Evolutionary conservation across 1,140 invertebrate species (phyloP).

Genomic region (Leptopilina boulardi): DNA sequence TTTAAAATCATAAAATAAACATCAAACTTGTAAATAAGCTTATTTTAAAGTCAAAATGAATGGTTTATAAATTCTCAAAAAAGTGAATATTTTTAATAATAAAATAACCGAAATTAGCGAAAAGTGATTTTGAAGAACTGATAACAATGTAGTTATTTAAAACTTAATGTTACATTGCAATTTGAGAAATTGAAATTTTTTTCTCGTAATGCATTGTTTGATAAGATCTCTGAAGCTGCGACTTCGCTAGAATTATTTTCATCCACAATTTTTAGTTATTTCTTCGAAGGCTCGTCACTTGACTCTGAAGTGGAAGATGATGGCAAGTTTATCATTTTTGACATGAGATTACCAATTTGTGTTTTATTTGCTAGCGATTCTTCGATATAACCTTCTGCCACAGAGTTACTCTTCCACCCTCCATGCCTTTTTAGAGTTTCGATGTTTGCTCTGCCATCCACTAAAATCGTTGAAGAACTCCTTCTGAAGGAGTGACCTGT

Average conservation of each 20-base stretch:
- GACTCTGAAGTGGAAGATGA: background rate
- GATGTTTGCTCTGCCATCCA: background rate
- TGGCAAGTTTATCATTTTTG: background rate
- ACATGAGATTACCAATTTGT: conserved; percentile 25
- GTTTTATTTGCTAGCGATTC: conserved; percentile 6
- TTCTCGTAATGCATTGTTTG: background rate
- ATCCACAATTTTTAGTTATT: background rate
- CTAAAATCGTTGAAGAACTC: background rate
- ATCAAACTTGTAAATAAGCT: background rate
- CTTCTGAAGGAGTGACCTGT: no score
- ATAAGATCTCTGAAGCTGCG: background rate
- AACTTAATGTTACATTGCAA: background rate
- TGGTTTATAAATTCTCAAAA: background rate
- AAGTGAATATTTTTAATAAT: background rate
- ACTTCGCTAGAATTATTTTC: background rate
- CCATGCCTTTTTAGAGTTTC: background rate
- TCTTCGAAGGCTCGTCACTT: background rate
- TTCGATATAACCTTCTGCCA: conserved; percentile 33
- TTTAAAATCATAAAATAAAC: background rate
- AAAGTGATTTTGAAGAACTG: background rate
- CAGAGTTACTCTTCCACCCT: conserved; percentile 22
- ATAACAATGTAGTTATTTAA: background rate
- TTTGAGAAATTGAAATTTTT: background rate
- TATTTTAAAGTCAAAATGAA: background rate
- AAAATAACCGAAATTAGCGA: background rate